Conservation (phyloP, 2,888 invertebrate genomes). For the Amphimallon solstitiale region DNA sequence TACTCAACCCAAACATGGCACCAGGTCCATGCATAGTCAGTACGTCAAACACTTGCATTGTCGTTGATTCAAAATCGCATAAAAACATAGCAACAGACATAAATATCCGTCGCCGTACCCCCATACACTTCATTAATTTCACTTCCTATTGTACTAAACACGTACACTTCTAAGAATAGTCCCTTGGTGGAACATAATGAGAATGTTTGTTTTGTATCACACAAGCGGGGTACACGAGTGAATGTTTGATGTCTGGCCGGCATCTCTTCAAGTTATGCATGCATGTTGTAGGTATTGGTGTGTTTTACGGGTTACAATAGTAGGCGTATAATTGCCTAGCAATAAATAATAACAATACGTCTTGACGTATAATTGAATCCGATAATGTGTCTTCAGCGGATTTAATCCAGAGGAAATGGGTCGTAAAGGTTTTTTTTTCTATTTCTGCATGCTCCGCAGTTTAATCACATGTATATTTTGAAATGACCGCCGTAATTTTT, state of each 20-base stretch:
- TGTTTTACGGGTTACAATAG: conserved; percentile 23
- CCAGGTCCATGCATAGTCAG: neutral
- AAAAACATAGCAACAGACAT: conserved; percentile 30
- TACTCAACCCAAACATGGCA: neutral
- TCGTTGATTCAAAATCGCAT: conserved; percentile 23
- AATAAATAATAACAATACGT: conserved; percentile 37
- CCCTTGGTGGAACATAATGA: conserved; percentile 26
- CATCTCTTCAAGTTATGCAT: neutral
- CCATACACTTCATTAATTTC: conserved; percentile 38
- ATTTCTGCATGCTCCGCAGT: too few relatives aligned
- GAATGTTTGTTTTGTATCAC: conserved; percentile 38
- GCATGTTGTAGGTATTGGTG: neutral
- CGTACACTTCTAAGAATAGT: conserved; percentile 39
- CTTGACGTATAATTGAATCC: conserved; percentile 36
- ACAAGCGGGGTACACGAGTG: conserved; percentile 4
- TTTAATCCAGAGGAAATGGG: conserved; percentile 25
- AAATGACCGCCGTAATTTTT: too few relatives aligned
- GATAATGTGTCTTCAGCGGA: conserved; percentile 22
- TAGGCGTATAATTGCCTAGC: conserved; percentile 38
- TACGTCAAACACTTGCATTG: neutral
- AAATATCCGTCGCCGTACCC: conserved; percentile 30
- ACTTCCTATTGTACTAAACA: conserved; percentile 37
- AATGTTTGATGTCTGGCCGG: conserved; percentile 36
- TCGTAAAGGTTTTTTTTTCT: conserved; percentile 20
- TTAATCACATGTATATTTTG: too few relatives aligned